Base-by-base conservation (phyloP, 2,797 vertebrate species). In the Hephaestus fuliginosus region DNA sequence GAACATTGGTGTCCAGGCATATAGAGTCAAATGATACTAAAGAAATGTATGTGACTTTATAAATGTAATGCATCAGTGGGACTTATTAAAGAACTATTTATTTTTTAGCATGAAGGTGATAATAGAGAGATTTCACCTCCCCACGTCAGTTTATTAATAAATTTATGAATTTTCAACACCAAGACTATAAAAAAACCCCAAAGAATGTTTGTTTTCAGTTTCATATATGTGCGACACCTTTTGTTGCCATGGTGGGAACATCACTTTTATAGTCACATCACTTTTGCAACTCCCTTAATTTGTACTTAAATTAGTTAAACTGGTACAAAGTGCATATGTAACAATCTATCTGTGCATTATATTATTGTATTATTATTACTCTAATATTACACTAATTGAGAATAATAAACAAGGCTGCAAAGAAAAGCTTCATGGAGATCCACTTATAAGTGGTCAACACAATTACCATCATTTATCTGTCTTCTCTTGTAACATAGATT, bases 241-340 rank as follows among this genome's bases (percentile, higher is more conserved):
- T 3, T 43, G 7, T 55, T 55, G 48, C 30, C 0, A 12, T 52
- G 18, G 53, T 58, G 4, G n/a, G 22, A 72, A 36, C 63, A 18
- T 68, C n/a, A 46, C n/a, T 39, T 56, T 41, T 48, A 72, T 64
- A 28, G 30, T 56, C 43, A 64, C 30, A 53, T 53, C 15, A 28
- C 52, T 49, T 76, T 64, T 82, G 33, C 55, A 66, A 13, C 41
- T 62, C 13, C 36, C 14, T 57, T 48, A 10, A 52, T 78, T 55
- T 65, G 41, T 13, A 78, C 17, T 18, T 10, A 14, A 57, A 70
- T 51, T 13, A 65, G 36, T 44, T 66, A 36, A 68, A 36, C 4
- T 39, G 12, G 6, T 30, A 52, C 17, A 67, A 48, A 55, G 30
- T 36, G 13, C 18, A 68, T 39, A 48, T 48, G 41, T 61, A 73